These are phyloP conservation scores for Meliscaeva auricollis DNA, from an alignment of 2,888 invertebrate genomes.

Conservation along the genomic window DNA sequence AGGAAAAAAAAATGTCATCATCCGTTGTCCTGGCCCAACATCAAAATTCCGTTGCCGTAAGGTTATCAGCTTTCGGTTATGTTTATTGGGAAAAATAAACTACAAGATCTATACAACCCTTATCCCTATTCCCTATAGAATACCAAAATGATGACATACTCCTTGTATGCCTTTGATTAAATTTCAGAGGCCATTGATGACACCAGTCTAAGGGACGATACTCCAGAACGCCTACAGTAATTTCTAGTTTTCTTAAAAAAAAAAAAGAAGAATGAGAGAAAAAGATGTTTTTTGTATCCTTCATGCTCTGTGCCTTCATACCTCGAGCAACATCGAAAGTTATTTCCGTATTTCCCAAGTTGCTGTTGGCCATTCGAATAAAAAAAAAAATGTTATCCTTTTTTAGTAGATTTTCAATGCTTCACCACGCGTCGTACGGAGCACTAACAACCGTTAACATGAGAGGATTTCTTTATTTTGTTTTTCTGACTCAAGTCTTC, in stretches of 20 bases:
- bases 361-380: neutral
- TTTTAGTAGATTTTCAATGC: slow-evolving; percentile 66
- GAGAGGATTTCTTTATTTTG: slow-evolving; percentile 6
- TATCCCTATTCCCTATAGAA: neutral
- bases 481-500: slow-evolving; percentile 14
- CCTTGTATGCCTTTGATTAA: slow-evolving; percentile 61
- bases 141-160: slow-evolving; percentile 39
- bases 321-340: slow-evolving; percentile 44
- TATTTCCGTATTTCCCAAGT: slow-evolving; percentile 47
- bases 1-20: slow-evolving; percentile 8
- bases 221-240: slow-evolving; percentile 2
- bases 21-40: slow-evolving; percentile 12
- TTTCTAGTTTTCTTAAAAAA: slow-evolving; percentile 21
- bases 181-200: slow-evolving; percentile 58
- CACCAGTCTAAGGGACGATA: slow-evolving; percentile 10
- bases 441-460: slow-evolving; percentile 20
- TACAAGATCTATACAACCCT: neutral
- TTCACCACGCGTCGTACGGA: slow-evolving; percentile 27
- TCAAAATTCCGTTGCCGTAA: slow-evolving; percentile 32
- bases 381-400: slow-evolving; percentile 41
- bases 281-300: neutral
- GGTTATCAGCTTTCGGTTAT: slow-evolving; percentile 31
- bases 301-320: slow-evolving; percentile 17
- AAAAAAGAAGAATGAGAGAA: neutral
- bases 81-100: slow-evolving; percentile 36